A percentile compares a stretch with the other conserved stretches of the same genome.
phyloP scores from a whole-genome alignment of 2,888 invertebrate species.

The Mechanitis mazaeus region DNA sequence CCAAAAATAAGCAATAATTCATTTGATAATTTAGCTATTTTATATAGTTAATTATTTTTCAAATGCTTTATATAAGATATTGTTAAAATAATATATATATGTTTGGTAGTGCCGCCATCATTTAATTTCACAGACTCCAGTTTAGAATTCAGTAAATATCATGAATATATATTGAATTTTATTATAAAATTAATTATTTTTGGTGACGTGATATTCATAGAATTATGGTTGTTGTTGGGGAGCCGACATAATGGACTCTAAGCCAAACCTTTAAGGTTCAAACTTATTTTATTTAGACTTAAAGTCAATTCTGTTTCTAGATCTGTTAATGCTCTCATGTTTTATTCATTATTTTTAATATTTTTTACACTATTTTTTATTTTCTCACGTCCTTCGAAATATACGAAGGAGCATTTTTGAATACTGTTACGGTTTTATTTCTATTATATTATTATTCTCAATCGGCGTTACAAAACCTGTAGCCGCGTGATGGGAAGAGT shows the following conservation, averaged over 20 bases:
- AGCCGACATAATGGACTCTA: neutral
- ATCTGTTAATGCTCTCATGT: neutral
- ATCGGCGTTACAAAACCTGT: too few species aligned
- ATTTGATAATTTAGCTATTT: neutral
- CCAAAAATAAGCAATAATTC: slow-evolving; percentile 20
- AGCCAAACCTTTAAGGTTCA: neutral
- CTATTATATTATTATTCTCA: neutral
- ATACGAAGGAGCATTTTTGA: neutral
- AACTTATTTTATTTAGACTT: neutral
- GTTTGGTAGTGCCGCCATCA: neutral
- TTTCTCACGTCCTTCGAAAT: neutral
- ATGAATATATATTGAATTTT: too few species aligned
- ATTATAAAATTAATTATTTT: neutral
- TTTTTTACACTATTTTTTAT: neutral
- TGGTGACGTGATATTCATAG: neutral
- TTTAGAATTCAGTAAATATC: neutral
- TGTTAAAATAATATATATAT: neutral
- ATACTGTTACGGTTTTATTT: neutral
- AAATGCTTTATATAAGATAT: neutral
- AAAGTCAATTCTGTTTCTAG: neutral
- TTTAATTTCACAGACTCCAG: neutral
- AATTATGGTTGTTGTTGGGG: slow-evolving; percentile 4
- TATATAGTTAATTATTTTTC: neutral
- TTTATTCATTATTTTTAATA: neutral
- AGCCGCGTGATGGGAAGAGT: too few species aligned